Evolutionary conservation across 1,140 invertebrate species (phyloP).

Genomic region (Melitaea cinxia): DNA sequence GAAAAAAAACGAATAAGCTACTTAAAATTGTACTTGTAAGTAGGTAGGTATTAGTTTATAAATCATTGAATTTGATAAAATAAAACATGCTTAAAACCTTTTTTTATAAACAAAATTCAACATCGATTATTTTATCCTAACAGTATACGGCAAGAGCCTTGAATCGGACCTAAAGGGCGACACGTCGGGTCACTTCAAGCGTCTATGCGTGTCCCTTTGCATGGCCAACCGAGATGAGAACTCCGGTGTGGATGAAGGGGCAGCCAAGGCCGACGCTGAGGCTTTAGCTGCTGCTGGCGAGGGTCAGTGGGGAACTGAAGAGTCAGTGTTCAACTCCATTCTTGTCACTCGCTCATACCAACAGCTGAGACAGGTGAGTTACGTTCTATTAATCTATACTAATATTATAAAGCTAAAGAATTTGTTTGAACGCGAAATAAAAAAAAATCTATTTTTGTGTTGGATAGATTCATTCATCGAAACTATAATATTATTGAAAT

Average conservation of each 20-base stretch:
- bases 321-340: conserved; percentile 92
- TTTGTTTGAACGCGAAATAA: too few relatives aligned
- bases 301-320: conserved; percentile 93
- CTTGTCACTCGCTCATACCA: conserved; percentile 90
- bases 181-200: conserved; percentile 95
- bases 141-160: conserved; percentile 92
- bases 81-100: too few relatives aligned
- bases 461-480: too few relatives aligned
- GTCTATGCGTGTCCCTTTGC: conserved; percentile 91
- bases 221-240: conserved; percentile 93
- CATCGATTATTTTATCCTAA: conserved; percentile 5
- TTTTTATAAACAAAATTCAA: too few relatives aligned
- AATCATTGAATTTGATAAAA: too few relatives aligned
- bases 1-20: too few relatives aligned
- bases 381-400: not conserved
- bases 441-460: too few relatives aligned
- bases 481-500: too few relatives aligned
- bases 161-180: conserved; percentile 95
- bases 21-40: too few relatives aligned
- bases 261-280: conserved; percentile 87
- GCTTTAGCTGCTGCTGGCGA: conserved; percentile 88
- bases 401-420: too few relatives aligned
- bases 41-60: too few relatives aligned
- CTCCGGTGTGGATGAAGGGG: conserved; percentile 85
- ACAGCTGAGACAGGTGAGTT: conserved; percentile 86